phyloP scores from a whole-genome alignment of 2,888 invertebrate genomes.

The Oligia strigilis region DNA sequence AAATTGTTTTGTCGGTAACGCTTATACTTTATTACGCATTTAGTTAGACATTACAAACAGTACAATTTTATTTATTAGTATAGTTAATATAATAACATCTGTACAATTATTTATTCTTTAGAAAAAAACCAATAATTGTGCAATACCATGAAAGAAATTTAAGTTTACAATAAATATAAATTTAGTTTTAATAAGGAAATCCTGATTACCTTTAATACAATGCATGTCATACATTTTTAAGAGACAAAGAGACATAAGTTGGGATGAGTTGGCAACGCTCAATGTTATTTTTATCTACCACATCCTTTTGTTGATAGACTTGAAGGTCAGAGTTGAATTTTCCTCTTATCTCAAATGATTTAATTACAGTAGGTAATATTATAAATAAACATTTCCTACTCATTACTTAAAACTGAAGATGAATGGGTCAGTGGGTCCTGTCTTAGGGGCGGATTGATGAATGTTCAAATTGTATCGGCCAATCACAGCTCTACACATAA shows the following conservation, averaged over 20 bases:
- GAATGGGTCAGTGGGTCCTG: no score
- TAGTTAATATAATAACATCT: neutral
- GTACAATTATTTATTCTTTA: neutral
- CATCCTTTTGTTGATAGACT: slow-evolving; percentile 28
- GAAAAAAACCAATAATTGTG: neutral
- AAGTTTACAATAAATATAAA: neutral
- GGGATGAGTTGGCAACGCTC: slow-evolving; percentile 9
- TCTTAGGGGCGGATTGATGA: no score
- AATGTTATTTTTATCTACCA: slow-evolving; percentile 30
- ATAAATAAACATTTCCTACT: slow-evolving; percentile 4
- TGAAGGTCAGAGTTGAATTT: slow-evolving; percentile 35
- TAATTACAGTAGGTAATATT: neutral
- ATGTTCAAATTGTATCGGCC: slow-evolving; percentile 13
- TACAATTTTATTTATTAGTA: no score
- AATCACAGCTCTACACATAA: slow-evolving; percentile 53
- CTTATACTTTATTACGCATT: no score
- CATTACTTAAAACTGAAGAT: neutral
- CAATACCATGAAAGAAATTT: neutral
- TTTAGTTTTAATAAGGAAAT: neutral
- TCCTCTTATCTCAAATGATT: slow-evolving; percentile 19
- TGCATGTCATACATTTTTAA: neutral
- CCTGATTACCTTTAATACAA: neutral
- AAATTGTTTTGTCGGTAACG: neutral
- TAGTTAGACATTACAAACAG: no score
- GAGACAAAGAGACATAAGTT: slow-evolving; percentile 17